Evolutionary conservation across 2,113 vertebrate genomes (phyloP), one percentile per base, ranked within the genome.

Genomic region (Zootoca vivipara): DNA sequence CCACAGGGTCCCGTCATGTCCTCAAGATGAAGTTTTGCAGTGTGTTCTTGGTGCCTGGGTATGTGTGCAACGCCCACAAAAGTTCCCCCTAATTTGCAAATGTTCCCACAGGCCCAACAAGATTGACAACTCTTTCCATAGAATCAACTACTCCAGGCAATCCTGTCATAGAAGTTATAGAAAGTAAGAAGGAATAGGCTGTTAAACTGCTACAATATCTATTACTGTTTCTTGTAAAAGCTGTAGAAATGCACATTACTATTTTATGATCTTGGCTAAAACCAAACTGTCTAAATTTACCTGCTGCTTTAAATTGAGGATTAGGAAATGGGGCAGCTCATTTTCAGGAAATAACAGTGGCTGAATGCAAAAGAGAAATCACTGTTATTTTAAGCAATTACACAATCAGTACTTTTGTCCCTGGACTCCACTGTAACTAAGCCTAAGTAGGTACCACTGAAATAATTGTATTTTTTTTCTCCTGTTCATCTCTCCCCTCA

Each of bases 251-350:
- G 22, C 38, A 13, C 30, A 35, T 35, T 33, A 1, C 35, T 86
- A 2, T 62, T 94, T 92, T 91, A 65, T 90, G 69, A 26, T 64
- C 40, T 89, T 46, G 83, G 77, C 69, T 87, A 24, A 82, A 93
- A 94, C 90, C 80, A 91, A 78, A 92, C 35, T 87, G 80, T 91
- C 65, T 91, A 91, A 92, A 92, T 5, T 1, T 73, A 81, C 15
- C 2, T 87, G 79, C 2, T 90, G 38, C 69, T 88, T 85, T 90
- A 92, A 93, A 91, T 65, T 78, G 74, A 1, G 58, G 9, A 64
- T 85, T 90, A 75, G 90, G 83, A 89, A 84, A 67, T 91, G 90
- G 70, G 73, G 12, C 1, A 18, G 22, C 24, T 89, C 78, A 90
- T 89, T 94, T 91, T 75, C 40, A 67, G 65, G 9, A 35, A 15